A percentile compares a stretch with the other conserved stretches of the same genome.
These are phyloP conservation scores for Microtus pennsylvanicus DNA, from an alignment of 2,113 vertebrate species.

Conservation along the genomic window DNA sequence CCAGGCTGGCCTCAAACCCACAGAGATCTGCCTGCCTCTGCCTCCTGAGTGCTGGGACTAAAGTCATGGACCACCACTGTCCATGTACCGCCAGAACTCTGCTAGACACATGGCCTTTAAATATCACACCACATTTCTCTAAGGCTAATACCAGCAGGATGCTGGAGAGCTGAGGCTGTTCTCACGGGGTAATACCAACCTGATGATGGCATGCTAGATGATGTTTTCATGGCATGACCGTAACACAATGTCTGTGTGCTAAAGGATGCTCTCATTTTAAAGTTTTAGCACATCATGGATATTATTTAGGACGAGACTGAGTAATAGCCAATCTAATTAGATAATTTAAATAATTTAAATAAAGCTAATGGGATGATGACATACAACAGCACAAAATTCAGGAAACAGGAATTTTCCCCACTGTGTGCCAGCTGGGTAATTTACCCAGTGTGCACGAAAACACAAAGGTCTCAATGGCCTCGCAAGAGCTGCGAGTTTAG, in stretches of 20 bases:
- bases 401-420: neutral
- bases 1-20: neutral
- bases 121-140: neutral
- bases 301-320: conserved; percentile 41
- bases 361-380: neutral
- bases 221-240: neutral
- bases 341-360: conserved; percentile 34
- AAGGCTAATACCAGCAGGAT: neutral
- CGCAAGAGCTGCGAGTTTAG: neutral
- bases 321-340: neutral
- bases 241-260: neutral
- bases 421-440: neutral
- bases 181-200: neutral
- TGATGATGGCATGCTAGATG: no score
- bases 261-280: conserved; percentile 24
- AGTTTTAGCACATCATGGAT: neutral
- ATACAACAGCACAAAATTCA: conserved; percentile 34
- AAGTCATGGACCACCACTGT: neutral
- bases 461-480: neutral
- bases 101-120: neutral
- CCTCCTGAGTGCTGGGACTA: neutral
- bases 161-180: neutral
- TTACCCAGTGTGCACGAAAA: neutral
- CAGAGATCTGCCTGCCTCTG: neutral
- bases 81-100: neutral